Evolutionary conservation across 1,140 invertebrate genomes (phyloP).

Genomic region (Halictus rubicundus): DNA sequence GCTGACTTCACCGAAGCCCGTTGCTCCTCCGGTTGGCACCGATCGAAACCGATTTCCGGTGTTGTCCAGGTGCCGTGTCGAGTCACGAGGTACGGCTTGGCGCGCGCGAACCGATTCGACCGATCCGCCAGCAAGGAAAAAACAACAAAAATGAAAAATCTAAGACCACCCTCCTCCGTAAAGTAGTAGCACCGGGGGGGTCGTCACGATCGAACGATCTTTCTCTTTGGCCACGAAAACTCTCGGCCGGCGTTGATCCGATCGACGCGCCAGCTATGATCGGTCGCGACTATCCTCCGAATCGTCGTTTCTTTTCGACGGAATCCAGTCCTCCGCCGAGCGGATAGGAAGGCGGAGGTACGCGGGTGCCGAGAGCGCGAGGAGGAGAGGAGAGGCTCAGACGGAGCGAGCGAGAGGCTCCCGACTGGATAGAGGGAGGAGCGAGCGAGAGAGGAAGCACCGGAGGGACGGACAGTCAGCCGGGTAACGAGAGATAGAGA

Average conservation of each 20-base stretch:
- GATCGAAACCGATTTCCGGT: not conserved
- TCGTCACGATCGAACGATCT: no score
- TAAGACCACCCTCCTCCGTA: no score
- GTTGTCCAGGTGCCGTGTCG: not conserved
- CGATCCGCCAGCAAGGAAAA: no score
- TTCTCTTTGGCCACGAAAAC: conserved; percentile 1
- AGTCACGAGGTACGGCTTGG: no score
- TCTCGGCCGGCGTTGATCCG: conserved; percentile 69
- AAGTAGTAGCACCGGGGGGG: no score
- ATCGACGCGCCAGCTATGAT: conserved; percentile 81
- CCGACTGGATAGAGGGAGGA: conserved; percentile 61
- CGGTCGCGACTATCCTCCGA: conserved; percentile 81
- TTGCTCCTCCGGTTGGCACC: no score
- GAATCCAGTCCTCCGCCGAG: conserved; percentile 69
- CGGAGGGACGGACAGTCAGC: conserved; percentile 43
- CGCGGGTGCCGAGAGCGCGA: conserved; percentile 23
- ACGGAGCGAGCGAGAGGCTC: conserved; percentile 56
- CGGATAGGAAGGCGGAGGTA: conserved; percentile 66
- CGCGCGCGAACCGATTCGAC: no score
- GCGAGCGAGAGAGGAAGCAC: conserved; percentile 49
- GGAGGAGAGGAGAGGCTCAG: conserved; percentile 40
- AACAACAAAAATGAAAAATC: no score
- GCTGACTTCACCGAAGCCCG: no score
- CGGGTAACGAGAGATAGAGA: conserved; percentile 40
- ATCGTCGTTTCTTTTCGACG: conserved; percentile 81